Evolutionary conservation across 2,113 vertebrate species (phyloP).

Genomic region (Notechis scutatus): DNA sequence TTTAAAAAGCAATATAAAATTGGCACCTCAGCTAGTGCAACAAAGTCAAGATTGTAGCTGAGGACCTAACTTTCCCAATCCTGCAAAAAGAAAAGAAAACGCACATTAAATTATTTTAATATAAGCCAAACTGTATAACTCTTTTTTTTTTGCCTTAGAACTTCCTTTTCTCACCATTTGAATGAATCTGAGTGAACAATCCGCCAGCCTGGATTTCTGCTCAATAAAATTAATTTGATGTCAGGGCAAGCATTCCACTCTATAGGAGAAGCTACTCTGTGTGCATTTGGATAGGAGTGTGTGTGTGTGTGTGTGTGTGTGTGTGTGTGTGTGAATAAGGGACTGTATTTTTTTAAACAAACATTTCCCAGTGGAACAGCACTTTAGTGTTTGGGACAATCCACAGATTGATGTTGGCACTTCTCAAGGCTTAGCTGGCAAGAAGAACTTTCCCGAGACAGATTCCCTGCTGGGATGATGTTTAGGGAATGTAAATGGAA

Average conservation of each 20-base stretch:
- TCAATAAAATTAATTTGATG: conserved; percentile 27
- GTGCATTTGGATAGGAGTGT: not conserved
- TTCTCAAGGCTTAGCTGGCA: conserved; percentile 27
- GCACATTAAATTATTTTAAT: not conserved
- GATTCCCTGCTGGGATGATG: conserved; percentile 30
- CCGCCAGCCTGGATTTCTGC: conserved; percentile 14
- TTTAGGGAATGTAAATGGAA: conserved; percentile 28
- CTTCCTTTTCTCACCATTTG: not conserved
- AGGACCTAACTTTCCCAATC: not conserved
- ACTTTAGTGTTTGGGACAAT: conserved; percentile 20
- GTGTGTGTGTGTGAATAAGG: not conserved
- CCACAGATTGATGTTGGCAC: conserved; percentile 27
- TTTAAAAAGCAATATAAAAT: not conserved
- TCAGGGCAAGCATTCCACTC: conserved; percentile 10
- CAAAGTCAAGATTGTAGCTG: not conserved
- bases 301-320: not conserved
- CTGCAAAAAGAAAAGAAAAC: not conserved
- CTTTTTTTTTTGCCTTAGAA: not conserved
- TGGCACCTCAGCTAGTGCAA: not conserved
- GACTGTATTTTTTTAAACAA: conserved; percentile 1
- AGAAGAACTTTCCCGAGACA: conserved; percentile 21
- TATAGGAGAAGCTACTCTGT: not conserved
- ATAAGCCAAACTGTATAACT: not conserved
- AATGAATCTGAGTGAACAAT: not conserved
- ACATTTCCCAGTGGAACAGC: conserved; percentile 10